Conservation (phyloP, 2,113 vertebrate species). For the Vicugna pacos region DNA sequence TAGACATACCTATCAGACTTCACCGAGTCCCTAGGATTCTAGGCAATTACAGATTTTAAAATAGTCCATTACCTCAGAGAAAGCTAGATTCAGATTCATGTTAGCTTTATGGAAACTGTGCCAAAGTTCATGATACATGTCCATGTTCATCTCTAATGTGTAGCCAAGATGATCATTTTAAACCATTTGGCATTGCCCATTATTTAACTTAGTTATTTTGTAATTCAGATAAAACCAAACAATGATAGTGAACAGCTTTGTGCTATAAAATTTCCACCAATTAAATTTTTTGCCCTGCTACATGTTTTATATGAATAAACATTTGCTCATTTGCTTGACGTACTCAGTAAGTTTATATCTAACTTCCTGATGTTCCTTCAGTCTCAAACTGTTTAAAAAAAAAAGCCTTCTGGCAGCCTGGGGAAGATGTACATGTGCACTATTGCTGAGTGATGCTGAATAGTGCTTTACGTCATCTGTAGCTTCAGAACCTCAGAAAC, state of each 20-base stretch:
- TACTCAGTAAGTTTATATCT: background rate
- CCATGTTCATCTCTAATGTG: background rate
- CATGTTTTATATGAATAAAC: background rate
- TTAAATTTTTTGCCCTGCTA: background rate
- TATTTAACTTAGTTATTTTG: background rate
- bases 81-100: background rate
- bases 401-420: background rate
- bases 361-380: background rate
- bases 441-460: background rate
- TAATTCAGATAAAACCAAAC: background rate
- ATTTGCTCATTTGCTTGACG: background rate
- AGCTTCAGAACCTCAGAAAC: background rate
- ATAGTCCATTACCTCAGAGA: background rate
- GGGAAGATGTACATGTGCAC: background rate
- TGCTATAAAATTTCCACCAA: background rate
- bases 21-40: background rate
- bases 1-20: accelerated
- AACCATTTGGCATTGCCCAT: background rate
- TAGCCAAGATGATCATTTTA: background rate
- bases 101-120: background rate
- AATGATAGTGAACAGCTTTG: background rate
- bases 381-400: background rate
- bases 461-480: background rate
- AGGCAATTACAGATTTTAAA: background rate
- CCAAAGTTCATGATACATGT: background rate